Evolutionary conservation across 2,797 vertebrate species (phyloP).

Genomic region (Helarctos malayanus): DNA sequence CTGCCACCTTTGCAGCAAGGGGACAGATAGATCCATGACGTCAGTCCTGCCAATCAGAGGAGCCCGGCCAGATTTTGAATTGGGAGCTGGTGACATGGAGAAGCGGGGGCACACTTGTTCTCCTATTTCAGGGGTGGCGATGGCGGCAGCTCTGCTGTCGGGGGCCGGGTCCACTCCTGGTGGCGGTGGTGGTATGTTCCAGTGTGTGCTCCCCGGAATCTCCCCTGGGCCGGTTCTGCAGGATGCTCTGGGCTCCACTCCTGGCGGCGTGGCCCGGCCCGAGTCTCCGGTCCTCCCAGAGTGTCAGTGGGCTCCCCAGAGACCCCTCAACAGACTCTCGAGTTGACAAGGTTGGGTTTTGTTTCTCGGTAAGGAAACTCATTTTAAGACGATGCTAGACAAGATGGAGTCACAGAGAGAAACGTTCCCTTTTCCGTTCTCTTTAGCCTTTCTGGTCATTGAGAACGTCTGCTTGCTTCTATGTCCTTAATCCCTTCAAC

Average conservation of each 20-base stretch:
- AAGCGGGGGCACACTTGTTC: not conserved
- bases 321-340: not conserved
- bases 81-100: not conserved
- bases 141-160: fast-evolving
- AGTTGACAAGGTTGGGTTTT: not conserved
- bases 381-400: not conserved
- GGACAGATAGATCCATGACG: not conserved
- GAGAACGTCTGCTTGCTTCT: not conserved
- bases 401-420: not conserved
- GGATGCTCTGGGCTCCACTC: fast-evolving
- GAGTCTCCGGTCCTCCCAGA: not conserved
- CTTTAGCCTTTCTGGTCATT: not conserved
- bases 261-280: not conserved
- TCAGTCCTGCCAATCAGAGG: not conserved
- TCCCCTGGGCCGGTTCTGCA: not conserved
- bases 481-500: not conserved
- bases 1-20: not conserved
- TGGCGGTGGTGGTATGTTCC: fast-evolving
- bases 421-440: not conserved
- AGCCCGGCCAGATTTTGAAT: not conserved
- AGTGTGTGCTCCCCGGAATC: fast-evolving
- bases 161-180: not conserved
- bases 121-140: not conserved
- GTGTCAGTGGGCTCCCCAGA: not conserved
- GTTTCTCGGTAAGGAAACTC: not conserved